phyloP scores from a whole-genome alignment of 2,888 invertebrate species.

The Polyploca ridens region DNA sequence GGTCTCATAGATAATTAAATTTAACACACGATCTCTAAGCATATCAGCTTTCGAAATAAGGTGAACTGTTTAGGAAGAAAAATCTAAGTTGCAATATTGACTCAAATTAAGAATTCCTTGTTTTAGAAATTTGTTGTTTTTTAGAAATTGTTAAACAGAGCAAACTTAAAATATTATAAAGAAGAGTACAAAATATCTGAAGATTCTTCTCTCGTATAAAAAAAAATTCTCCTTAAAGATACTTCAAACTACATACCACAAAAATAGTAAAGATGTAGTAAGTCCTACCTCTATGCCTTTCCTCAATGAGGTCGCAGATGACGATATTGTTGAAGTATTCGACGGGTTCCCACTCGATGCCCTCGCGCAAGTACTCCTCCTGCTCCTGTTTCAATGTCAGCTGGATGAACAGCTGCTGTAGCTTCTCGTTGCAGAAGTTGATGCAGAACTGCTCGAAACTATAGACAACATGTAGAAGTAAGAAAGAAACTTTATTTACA shows the following conservation, averaged over 20 bases:
- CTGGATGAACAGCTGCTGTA: slow-evolving; percentile 97
- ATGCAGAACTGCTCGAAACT: slow-evolving; percentile 97
- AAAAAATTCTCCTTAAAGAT: too few relatives aligned
- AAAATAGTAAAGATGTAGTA: background rate
- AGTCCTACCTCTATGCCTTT: slow-evolving; percentile 90
- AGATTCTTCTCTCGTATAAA: too few relatives aligned
- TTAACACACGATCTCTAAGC: too few relatives aligned
- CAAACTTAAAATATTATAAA: too few relatives aligned
- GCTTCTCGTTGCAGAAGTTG: slow-evolving; percentile 97
- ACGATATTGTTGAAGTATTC: slow-evolving; percentile 97
- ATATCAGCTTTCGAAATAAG: too few relatives aligned
- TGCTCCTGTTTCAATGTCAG: slow-evolving; percentile 96
- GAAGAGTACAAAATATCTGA: too few relatives aligned
- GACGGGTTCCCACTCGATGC: slow-evolving; percentile 95
- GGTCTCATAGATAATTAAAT: too few relatives aligned
- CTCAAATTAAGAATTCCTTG: too few relatives aligned
- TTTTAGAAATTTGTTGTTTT: too few relatives aligned
- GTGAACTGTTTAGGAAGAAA: too few relatives aligned
- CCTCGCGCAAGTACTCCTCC: slow-evolving; percentile 95
- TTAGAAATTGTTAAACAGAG: too few relatives aligned
- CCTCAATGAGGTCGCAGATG: slow-evolving; percentile 96
- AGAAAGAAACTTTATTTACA: background rate
- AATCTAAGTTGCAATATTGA: too few relatives aligned
- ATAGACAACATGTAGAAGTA: slow-evolving; percentile 11
- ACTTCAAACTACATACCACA: background rate